These are phyloP conservation scores for Orestias chungarensis DNA, from an alignment of 2,797 vertebrate species.

Conservation along the genomic window DNA sequence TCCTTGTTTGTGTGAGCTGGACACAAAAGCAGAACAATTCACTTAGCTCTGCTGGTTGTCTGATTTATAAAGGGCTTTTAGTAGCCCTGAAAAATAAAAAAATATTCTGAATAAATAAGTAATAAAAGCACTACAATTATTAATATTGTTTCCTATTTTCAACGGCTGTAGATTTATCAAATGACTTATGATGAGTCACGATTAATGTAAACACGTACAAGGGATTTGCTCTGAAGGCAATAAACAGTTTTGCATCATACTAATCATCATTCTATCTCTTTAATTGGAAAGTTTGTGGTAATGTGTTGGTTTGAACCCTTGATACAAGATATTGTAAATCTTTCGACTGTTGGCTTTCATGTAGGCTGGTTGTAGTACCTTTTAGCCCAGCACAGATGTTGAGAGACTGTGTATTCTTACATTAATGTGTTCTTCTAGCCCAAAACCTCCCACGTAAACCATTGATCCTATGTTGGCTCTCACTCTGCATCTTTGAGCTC, in stretches of 20 bases:
- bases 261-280: no score
- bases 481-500: slow-evolving; percentile 9
- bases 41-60: neutral
- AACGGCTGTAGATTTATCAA: neutral
- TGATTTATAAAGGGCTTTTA: neutral
- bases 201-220: neutral
- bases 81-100: neutral
- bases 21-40: slow-evolving; percentile 7
- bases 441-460: neutral
- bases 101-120: no score
- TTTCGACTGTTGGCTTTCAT: slow-evolving; percentile 4
- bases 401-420: neutral
- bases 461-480: slow-evolving; percentile 1
- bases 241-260: neutral
- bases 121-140: neutral
- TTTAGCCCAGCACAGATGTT: slow-evolving; percentile 18
- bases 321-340: slow-evolving; percentile 23
- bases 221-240: neutral
- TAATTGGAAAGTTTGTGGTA: no score
- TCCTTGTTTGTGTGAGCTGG: slow-evolving; percentile 3
- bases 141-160: neutral
- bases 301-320: neutral
- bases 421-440: slow-evolving; percentile 2
- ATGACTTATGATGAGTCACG: neutral
- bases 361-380: slow-evolving; percentile 10